Conservation (phyloP, 1,140 invertebrate genomes). For the Drosophila teissieri region DNA sequence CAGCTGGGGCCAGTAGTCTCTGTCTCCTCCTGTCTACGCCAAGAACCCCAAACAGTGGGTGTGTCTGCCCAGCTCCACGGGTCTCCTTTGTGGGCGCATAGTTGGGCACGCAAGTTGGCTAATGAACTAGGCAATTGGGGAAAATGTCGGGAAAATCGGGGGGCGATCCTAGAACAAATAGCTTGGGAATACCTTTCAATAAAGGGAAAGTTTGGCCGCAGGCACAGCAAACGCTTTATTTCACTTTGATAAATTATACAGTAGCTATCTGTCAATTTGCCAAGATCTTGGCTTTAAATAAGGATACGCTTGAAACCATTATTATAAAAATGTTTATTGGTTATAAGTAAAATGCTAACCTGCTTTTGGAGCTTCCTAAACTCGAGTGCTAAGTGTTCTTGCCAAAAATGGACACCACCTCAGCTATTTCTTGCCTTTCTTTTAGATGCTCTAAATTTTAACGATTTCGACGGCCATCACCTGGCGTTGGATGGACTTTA, state of each 20-base stretch:
- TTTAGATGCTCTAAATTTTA: background rate
- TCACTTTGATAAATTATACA: slow-evolving; percentile 10
- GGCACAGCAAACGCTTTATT: slow-evolving; percentile 5
- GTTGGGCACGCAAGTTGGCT: slow-evolving; percentile 39
- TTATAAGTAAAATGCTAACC: background rate
- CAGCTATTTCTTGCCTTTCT: background rate
- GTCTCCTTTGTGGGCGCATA: background rate
- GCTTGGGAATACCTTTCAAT: slow-evolving; percentile 41
- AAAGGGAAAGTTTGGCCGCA: slow-evolving; percentile 9
- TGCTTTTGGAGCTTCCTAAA: background rate
- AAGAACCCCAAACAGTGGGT: slow-evolving; percentile 7
- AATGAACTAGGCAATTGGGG: slow-evolving; percentile 18
- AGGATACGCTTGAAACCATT: background rate
- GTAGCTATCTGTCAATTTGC: background rate
- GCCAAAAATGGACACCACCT: background rate
- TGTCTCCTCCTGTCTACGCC: slow-evolving; percentile 31
- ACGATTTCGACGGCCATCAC: background rate
- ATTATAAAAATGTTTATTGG: background rate
- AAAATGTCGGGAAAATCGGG: no score
- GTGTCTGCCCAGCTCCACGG: background rate
- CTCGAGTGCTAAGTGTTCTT: background rate
- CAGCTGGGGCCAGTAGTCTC: slow-evolving; percentile 50
- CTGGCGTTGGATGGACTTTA: background rate
- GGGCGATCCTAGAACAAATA: slow-evolving; percentile 29
- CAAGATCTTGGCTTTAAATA: background rate